Evolutionary conservation across 2,888 invertebrate species (phyloP).

Genomic region (Amorpha juglandis): DNA sequence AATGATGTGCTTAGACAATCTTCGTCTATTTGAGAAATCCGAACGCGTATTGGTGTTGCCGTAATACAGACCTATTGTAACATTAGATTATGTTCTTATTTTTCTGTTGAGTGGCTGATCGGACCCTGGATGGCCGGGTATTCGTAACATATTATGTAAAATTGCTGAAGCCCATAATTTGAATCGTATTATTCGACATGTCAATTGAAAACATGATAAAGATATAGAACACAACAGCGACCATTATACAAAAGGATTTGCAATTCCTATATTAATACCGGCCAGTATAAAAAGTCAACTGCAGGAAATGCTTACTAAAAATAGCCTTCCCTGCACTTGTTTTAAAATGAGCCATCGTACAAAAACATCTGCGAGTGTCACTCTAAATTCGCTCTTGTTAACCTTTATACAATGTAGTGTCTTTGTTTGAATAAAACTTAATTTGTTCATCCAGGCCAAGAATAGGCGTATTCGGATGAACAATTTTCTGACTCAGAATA

Average conservation of each 20-base stretch:
- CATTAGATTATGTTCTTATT: too few species aligned
- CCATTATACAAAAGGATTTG: neutral
- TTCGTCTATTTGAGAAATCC: too few species aligned
- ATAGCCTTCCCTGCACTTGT: conserved; percentile 2
- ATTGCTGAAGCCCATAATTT: too few species aligned
- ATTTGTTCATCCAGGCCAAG: neutral
- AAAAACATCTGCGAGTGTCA: conserved; percentile 5
- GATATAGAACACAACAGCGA: neutral
- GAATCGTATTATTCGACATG: too few species aligned
- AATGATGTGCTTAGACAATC: too few species aligned
- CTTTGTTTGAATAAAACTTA: neutral
- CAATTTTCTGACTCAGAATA: too few species aligned
- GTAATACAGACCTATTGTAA: too few species aligned
- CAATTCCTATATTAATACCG: neutral
- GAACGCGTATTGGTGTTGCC: too few species aligned
- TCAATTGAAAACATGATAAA: too few species aligned
- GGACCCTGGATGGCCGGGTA: too few species aligned
- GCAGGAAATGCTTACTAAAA: conserved; percentile 21
- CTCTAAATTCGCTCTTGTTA: conserved; percentile 16
- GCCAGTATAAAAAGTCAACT: neutral
- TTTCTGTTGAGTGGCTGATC: too few species aligned
- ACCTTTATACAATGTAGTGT: conserved; percentile 8
- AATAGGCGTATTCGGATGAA: neutral
- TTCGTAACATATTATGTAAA: too few species aligned
- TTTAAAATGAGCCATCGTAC: conserved; percentile 3